These are phyloP conservation scores for Drosophila ohnishii DNA, from an alignment of 1,140 invertebrate genomes.

Conservation along the genomic window DNA sequence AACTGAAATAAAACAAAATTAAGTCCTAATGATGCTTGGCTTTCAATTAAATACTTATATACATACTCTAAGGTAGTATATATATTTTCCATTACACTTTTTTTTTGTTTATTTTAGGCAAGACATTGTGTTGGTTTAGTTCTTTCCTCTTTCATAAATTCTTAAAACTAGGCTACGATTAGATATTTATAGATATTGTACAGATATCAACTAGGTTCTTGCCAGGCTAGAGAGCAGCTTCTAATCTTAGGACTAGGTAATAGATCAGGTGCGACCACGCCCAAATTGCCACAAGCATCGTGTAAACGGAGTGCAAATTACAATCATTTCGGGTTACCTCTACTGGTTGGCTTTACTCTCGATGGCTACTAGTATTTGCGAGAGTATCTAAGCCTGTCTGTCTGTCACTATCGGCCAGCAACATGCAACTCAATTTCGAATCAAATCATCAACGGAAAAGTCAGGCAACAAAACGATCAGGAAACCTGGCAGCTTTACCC, in stretches of 20 bases:
- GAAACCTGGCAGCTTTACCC: slow-evolving; percentile 41
- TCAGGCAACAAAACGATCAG: slow-evolving; percentile 46
- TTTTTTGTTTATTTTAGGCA: slow-evolving; percentile 24
- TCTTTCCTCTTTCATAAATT: background rate
- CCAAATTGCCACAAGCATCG: slow-evolving; percentile 48
- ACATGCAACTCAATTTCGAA: slow-evolving; percentile 70
- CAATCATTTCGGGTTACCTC: slow-evolving; percentile 53
- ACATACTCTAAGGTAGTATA: background rate
- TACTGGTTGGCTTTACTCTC: slow-evolving; percentile 26
- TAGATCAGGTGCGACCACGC: slow-evolving; percentile 57
- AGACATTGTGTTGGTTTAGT: slow-evolving; percentile 15
- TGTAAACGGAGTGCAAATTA: slow-evolving; percentile 75
- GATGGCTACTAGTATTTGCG: slow-evolving; percentile 52
- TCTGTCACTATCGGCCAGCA: slow-evolving; percentile 39
- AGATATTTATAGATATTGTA: slow-evolving; percentile 24
- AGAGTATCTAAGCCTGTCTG: slow-evolving; percentile 24
- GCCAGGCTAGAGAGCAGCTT: slow-evolving; percentile 36
- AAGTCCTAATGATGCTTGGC: slow-evolving; percentile 48
- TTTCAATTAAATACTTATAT: slow-evolving; percentile 16
- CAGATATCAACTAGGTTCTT: slow-evolving; percentile 30
- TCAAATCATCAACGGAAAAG: slow-evolving; percentile 56
- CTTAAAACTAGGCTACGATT: slow-evolving; percentile 43
- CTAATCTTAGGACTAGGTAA: slow-evolving; percentile 54
- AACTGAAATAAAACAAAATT: slow-evolving; percentile 4
- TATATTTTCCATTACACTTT: slow-evolving; percentile 18